Conservation (phyloP, 1,140 invertebrate genomes). For the Phthorimaea operculella region DNA sequence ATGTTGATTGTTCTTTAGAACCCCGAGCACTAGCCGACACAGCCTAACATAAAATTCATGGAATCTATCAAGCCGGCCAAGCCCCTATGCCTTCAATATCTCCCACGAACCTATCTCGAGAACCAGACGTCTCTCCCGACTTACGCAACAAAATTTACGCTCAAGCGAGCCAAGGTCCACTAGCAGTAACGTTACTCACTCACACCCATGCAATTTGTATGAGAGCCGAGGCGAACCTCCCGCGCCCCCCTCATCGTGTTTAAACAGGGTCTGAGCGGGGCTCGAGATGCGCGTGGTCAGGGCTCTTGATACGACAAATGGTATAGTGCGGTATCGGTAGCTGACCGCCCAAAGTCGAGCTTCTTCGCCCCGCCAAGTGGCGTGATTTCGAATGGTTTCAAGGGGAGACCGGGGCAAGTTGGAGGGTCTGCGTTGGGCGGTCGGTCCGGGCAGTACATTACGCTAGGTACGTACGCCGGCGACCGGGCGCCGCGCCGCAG, state of each 20-base stretch:
- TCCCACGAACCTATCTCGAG: constrained; percentile 49
- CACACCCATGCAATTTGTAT: constrained; percentile 58
- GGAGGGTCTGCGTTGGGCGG: constrained; percentile 25
- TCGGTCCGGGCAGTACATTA: constrained; percentile 36
- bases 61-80: neutral
- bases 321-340: constrained; percentile 60
- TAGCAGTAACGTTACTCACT: constrained; percentile 55
- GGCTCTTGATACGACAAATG: constrained; percentile 60
- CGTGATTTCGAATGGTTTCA: constrained; percentile 6
- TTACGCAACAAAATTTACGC: constrained; percentile 67
- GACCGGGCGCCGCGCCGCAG: constrained; percentile 46
- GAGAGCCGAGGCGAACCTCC: constrained; percentile 22
- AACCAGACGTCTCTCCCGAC: constrained; percentile 59
- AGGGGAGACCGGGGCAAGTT: constrained; percentile 19
- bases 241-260: constrained; percentile 25
- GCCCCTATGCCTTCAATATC: constrained; percentile 36
- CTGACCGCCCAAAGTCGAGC: constrained; percentile 32
- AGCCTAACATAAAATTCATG: neutral
- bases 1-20: no score
- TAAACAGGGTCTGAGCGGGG: constrained; percentile 41
- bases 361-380: constrained; percentile 9
- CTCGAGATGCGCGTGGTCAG: constrained; percentile 43
- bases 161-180: constrained; percentile 58
- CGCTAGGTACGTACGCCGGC: constrained; percentile 58
- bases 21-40: no score